These are phyloP conservation scores for Serrognathus titanus DNA, from an alignment of 2,888 invertebrate genomes.

Conservation along the genomic window DNA sequence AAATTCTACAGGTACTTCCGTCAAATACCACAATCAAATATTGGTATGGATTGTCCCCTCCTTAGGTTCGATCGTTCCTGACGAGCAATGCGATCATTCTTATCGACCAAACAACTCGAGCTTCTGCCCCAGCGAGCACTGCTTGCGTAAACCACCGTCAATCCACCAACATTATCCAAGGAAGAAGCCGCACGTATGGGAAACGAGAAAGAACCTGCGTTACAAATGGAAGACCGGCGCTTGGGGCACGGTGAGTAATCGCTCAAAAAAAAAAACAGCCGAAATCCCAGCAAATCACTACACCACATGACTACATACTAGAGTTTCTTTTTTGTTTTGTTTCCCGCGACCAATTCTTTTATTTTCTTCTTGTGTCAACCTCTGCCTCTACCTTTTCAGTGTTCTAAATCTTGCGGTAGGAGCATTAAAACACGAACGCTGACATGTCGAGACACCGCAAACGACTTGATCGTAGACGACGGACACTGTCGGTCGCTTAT, in stretches of 20 bases:
- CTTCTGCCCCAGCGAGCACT: conserved; percentile 18
- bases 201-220: conserved; percentile 11
- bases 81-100: conserved; percentile 25
- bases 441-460: conserved; percentile 50
- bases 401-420: conserved; percentile 66
- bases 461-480: conserved; percentile 46
- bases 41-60: background rate
- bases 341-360: background rate
- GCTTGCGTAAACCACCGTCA: background rate
- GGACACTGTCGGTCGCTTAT: conserved; percentile 43
- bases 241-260: conserved; percentile 51
- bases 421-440: conserved; percentile 59
- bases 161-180: background rate
- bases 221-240: conserved; percentile 44
- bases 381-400: conserved; percentile 43
- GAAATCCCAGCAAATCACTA: background rate
- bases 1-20: conserved; percentile 28
- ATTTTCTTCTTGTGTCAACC: background rate
- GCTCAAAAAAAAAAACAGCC: conserved; percentile 5
- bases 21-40: no score
- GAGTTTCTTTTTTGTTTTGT: background rate
- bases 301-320: background rate
- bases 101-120: conserved; percentile 17
- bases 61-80: conserved; percentile 44
- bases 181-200: background rate